A percentile compares a stretch with the other conserved stretches of the same genome.
phyloP scores from a whole-genome alignment of 2,888 invertebrate genomes.

The Folsomia manolachei region DNA sequence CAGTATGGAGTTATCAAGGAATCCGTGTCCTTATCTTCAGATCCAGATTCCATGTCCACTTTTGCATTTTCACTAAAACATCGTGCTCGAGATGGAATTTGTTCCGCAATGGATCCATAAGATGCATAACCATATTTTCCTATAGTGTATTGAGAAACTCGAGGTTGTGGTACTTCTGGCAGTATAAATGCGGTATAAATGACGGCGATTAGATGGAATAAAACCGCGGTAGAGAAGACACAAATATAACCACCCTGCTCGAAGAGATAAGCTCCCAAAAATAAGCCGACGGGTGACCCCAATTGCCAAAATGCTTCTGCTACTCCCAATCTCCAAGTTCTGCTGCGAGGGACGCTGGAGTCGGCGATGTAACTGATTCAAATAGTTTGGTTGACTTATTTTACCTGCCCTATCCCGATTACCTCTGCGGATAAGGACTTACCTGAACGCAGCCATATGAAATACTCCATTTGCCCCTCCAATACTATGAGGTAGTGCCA shows the following conservation, averaged over 20 bases:
- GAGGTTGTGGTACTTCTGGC: slow-evolving; percentile 48
- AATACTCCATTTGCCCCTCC: slow-evolving; percentile 49
- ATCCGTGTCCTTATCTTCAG: slow-evolving; percentile 37
- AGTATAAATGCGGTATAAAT: slow-evolving; percentile 46
- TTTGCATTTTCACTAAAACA: slow-evolving; percentile 43
- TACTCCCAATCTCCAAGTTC: slow-evolving; percentile 48
- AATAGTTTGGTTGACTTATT: background rate
- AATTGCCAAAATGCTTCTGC: slow-evolving; percentile 49
- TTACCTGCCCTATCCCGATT: background rate
- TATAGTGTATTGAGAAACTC: slow-evolving; percentile 30
- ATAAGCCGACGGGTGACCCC: slow-evolving; percentile 45
- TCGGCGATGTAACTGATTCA: slow-evolving; percentile 47
- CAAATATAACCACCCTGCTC: slow-evolving; percentile 47
- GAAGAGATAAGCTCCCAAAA: slow-evolving; percentile 45
- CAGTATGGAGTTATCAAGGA: background rate
- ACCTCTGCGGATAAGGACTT: background rate
- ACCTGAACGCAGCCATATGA: slow-evolving; percentile 50
- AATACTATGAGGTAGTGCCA: slow-evolving; percentile 46
- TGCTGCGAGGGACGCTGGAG: slow-evolving; percentile 47
- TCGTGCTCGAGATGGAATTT: slow-evolving; percentile 30
- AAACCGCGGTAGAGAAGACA: slow-evolving; percentile 45
- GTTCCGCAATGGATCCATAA: slow-evolving; percentile 40
- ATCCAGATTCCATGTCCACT: slow-evolving; percentile 2
- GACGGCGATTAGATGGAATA: slow-evolving; percentile 43
- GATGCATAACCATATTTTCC: slow-evolving; percentile 44